Evolutionary conservation across 2,797 vertebrate genomes (phyloP).

Genomic region (Poecilia gillii): DNA sequence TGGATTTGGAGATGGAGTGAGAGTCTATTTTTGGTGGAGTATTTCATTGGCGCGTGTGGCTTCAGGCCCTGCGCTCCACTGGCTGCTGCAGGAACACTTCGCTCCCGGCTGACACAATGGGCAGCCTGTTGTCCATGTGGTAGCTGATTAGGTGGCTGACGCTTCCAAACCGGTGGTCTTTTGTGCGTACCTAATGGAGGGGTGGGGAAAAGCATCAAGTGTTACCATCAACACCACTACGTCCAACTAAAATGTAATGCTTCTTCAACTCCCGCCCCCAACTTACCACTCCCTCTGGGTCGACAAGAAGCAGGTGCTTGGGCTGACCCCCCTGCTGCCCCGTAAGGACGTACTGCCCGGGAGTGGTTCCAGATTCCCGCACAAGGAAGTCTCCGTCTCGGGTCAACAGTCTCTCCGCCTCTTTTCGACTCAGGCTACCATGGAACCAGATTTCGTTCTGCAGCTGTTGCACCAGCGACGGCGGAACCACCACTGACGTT

Average conservation of each 20-base stretch:
- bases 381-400: constrained; percentile 96
- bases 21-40: constrained; percentile 51
- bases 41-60: constrained; percentile 37
- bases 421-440: constrained; percentile 89
- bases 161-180: constrained; percentile 96
- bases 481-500: constrained; percentile 68
- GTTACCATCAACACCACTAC: background rate
- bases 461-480: constrained; percentile 93
- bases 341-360: constrained; percentile 95
- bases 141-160: constrained; percentile 98
- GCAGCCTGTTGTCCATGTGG: constrained; percentile 98
- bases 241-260: background rate
- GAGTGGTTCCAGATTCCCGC: constrained; percentile 93
- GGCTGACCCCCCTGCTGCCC: constrained; percentile 94
- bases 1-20: constrained; percentile 30
- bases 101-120: constrained; percentile 96
- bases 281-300: constrained; percentile 98
- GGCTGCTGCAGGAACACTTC: constrained; percentile 97
- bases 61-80: constrained; percentile 90
- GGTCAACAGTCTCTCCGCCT: constrained; percentile 91
- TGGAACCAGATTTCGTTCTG: constrained; percentile 94
- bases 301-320: constrained; percentile 95
- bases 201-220: background rate
- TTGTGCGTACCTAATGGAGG: constrained; percentile 88
- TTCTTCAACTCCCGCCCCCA: background rate